These are phyloP conservation scores for Manis crassicaudata DNA, from an alignment of 2,797 vertebrate species.

Conservation along the genomic window DNA sequence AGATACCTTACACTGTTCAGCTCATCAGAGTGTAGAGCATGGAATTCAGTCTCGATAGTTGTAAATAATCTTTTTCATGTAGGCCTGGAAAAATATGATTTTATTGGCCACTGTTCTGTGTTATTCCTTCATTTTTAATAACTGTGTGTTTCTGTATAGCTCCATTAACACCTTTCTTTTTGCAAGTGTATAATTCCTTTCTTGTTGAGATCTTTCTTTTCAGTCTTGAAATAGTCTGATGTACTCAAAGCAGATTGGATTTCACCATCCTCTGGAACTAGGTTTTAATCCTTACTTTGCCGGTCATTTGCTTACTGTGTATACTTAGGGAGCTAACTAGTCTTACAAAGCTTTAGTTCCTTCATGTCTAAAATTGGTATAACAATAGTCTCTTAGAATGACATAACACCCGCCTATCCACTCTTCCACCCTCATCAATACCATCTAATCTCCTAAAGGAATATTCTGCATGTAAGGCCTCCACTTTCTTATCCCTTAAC, in stretches of 20 bases:
- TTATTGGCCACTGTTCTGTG: not conserved
- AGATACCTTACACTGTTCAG: not conserved
- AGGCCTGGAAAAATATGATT: not conserved
- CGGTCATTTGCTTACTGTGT: slow-evolving; percentile 20
- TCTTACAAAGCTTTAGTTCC: not conserved
- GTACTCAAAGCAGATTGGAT: slow-evolving; percentile 15
- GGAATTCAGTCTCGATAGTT: slow-evolving; percentile 30
- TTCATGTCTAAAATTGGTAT: slow-evolving; percentile 8
- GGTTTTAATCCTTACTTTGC: slow-evolving; percentile 54
- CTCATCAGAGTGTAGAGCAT: not conserved
- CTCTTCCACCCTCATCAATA: not conserved
- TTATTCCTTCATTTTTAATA: slow-evolving; percentile 36
- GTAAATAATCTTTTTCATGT: slow-evolving; percentile 25
- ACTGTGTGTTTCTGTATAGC: not conserved
- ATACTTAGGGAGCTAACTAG: slow-evolving; percentile 8
- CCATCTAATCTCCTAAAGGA: not conserved
- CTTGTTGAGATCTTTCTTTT: not conserved
- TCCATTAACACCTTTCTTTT: not conserved
- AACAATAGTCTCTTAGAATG: not conserved
- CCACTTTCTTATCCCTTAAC: not conserved
- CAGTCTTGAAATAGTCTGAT: slow-evolving; percentile 38
- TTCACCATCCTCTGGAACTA: not conserved
- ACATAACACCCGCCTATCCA: not conserved
- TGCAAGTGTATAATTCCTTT: not conserved
- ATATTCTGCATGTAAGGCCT: not conserved